Evolutionary conservation across 2,797 vertebrate genomes (phyloP).

Genomic region (Falco naumanni): DNA sequence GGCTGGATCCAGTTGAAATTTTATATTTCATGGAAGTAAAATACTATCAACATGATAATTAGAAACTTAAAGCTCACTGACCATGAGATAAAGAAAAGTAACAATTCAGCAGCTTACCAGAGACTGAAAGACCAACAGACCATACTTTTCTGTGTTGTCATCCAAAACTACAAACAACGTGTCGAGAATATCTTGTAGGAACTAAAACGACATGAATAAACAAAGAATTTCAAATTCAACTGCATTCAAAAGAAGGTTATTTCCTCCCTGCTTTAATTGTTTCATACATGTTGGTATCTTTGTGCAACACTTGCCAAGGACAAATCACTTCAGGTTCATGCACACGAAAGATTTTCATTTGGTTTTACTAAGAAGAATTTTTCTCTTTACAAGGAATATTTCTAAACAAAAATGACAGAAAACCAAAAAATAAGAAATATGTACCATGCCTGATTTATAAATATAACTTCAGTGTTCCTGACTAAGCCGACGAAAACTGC

Average conservation of each 20-base stretch:
- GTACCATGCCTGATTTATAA: not conserved
- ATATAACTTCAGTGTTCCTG: not conserved
- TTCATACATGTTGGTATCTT: not conserved
- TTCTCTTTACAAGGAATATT: not conserved
- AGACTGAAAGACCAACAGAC: constrained; percentile 96
- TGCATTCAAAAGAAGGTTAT: not conserved
- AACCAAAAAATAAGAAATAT: not conserved
- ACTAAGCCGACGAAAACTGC: not conserved
- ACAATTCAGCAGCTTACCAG: constrained; percentile 83
- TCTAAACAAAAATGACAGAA: not conserved
- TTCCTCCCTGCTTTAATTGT: not conserved
- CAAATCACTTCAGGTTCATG: not conserved
- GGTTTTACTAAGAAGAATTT: not conserved
- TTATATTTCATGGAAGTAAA: not conserved
- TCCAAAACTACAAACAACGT: constrained; percentile 97
- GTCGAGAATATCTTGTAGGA: constrained; percentile 97
- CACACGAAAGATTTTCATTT: not conserved
- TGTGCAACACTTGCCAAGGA: not conserved
- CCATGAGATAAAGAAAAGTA: not conserved
- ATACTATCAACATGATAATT: not conserved
- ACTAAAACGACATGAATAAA: constrained; percentile 80
- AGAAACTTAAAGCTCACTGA: not conserved
- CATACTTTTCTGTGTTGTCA: constrained; percentile 99
- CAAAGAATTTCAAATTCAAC: not conserved
- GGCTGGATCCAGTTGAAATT: not conserved